These are phyloP conservation scores for Pyrgilauda ruficollis DNA, from an alignment of 2,113 vertebrate species.

Conservation along the genomic window DNA sequence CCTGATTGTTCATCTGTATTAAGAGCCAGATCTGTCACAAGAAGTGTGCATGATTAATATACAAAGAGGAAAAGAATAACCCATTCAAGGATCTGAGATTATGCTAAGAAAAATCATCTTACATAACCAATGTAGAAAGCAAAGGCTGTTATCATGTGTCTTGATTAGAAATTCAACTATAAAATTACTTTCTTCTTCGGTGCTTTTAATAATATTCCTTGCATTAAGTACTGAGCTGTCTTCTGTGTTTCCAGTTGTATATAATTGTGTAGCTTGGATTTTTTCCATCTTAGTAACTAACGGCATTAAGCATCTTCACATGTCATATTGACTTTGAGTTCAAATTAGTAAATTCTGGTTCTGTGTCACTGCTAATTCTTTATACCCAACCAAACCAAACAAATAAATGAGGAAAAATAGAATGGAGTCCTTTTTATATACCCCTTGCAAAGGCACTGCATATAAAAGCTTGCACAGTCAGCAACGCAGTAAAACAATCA, in stretches of 20 bases:
- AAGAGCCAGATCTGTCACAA: not conserved
- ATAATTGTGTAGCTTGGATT: not conserved
- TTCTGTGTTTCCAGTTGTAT: not conserved
- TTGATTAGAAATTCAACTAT: not conserved
- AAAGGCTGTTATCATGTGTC: not conserved
- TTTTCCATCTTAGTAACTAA: not conserved
- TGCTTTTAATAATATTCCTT: not conserved
- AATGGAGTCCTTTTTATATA: not conserved
- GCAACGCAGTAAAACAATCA: not conserved
- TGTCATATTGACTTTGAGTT: not conserved
- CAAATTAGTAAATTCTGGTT: not conserved
- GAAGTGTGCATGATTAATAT: constrained; percentile 15
- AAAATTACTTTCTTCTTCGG: not conserved
- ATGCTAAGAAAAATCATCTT: not conserved
- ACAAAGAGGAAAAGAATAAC: constrained; percentile 5
- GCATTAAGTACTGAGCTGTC: not conserved
- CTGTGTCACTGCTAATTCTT: not conserved
- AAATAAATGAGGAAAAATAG: not conserved
- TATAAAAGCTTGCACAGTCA: not conserved
- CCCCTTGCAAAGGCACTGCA: not conserved
- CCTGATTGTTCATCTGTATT: not conserved
- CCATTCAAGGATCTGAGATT: not conserved
- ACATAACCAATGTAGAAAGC: not conserved
- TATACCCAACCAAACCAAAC: not conserved
- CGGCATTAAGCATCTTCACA: not conserved